phyloP scores from a whole-genome alignment of 2,797 vertebrate genomes.

The Podarcis siculus region DNA sequence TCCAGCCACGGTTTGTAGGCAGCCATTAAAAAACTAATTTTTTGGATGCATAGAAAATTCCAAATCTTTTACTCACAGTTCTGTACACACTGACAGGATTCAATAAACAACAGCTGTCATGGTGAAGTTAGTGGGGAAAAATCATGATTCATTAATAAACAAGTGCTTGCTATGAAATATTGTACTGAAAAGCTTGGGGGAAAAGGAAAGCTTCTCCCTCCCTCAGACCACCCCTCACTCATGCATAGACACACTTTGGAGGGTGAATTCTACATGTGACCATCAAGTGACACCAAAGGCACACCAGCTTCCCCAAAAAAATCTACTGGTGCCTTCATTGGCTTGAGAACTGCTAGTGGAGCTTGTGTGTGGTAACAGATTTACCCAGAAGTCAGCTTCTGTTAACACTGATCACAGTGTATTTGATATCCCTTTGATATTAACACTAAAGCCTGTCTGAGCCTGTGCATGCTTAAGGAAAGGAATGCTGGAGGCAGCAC shows the following conservation, averaged over 20 bases:
- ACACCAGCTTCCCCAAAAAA: background rate
- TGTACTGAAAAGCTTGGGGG: background rate
- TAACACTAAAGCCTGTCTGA: conserved; percentile 2
- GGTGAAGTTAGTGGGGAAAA: conserved; percentile 19
- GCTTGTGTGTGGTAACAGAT: background rate
- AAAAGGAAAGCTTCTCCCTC: background rate
- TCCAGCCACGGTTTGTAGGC: background rate
- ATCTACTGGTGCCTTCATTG: background rate
- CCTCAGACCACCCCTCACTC: background rate
- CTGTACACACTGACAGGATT: conserved; percentile 2
- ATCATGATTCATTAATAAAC: background rate
- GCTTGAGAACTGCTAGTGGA: background rate
- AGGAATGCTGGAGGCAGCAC: background rate
- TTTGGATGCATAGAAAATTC: background rate
- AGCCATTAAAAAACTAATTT: background rate
- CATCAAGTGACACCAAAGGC: background rate
- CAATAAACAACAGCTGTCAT: background rate
- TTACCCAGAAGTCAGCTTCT: background rate
- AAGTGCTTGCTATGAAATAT: background rate
- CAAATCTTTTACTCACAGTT: conserved; percentile 18
- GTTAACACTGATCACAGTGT: background rate
- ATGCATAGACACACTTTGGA: background rate
- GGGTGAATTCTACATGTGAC: background rate
- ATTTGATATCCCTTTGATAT: background rate
- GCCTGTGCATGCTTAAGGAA: background rate